phyloP scores from a whole-genome alignment of 2,888 invertebrate genomes.

The Rhingia rostrata region DNA sequence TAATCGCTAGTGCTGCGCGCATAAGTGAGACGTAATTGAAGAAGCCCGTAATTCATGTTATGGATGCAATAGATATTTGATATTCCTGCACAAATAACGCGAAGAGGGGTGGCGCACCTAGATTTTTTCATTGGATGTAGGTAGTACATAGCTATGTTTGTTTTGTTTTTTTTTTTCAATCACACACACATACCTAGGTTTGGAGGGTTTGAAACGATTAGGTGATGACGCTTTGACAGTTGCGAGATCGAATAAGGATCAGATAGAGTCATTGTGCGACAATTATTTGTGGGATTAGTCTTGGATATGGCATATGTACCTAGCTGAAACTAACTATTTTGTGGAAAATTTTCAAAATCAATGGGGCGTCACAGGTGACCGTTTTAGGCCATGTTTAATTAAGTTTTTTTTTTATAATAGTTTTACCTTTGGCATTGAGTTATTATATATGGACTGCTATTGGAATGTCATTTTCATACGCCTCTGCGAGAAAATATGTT shows the following conservation, averaged over 20 bases:
- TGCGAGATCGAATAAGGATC: conserved; percentile 11
- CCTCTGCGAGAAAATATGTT: too few relatives aligned
- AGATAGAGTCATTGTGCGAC: conserved; percentile 9
- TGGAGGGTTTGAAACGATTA: conserved; percentile 25
- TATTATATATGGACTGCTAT: too few relatives aligned
- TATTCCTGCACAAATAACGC: conserved; percentile 40
- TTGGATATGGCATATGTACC: too few relatives aligned
- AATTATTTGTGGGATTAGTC: background rate
- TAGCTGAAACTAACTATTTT: too few relatives aligned
- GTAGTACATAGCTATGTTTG: background rate
- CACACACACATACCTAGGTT: background rate
- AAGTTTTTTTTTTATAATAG: too few relatives aligned
- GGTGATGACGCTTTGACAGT: conserved; percentile 7
- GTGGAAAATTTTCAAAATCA: too few relatives aligned
- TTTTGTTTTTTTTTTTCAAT: background rate
- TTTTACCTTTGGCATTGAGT: too few relatives aligned
- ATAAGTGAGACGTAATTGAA: conserved; percentile 67
- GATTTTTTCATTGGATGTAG: conserved; percentile 26
- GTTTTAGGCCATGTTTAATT: too few relatives aligned
- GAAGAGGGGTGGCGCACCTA: conserved; percentile 50
- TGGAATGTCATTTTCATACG: too few relatives aligned
- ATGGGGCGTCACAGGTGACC: too few relatives aligned
- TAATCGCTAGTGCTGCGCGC: conserved; percentile 17
- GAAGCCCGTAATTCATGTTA: conserved; percentile 64
- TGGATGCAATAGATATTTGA: conserved; percentile 66